Percentiles rank a stretch among this genome's conserved stretches.
phyloP scores from a whole-genome alignment of 2,888 invertebrate genomes.

The Timandra comae region DNA sequence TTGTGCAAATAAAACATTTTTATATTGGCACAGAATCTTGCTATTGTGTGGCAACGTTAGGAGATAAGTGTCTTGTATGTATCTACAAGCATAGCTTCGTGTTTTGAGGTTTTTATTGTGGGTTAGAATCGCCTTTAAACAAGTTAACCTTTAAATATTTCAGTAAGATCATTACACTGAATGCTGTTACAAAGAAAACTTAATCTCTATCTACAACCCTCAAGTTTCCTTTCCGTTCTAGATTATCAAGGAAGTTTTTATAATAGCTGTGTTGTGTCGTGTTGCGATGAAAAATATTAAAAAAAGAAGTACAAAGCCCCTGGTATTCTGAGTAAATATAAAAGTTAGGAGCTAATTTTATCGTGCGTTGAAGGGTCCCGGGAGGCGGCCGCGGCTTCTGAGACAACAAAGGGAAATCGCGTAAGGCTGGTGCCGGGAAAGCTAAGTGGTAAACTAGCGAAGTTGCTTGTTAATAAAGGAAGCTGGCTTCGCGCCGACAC shows the following conservation, averaged over 20 bases:
- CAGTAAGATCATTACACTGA: too few species aligned
- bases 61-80: slow-evolving; percentile 23
- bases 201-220: slow-evolving; percentile 10
- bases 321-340: slow-evolving; percentile 27
- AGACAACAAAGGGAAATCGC: slow-evolving; percentile 39
- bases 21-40: slow-evolving; percentile 44
- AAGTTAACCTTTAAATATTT: too few species aligned
- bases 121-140: not conserved
- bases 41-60: slow-evolving; percentile 44
- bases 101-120: not conserved
- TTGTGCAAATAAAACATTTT: slow-evolving; percentile 44
- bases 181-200: not conserved
- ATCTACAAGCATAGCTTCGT: slow-evolving; percentile 1
- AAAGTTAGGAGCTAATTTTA: slow-evolving; percentile 34
- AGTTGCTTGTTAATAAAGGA: slow-evolving; percentile 37
- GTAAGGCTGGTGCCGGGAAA: slow-evolving; percentile 24
- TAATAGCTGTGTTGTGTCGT: slow-evolving; percentile 5
- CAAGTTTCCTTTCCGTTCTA: slow-evolving; percentile 4
- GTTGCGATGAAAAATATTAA: slow-evolving; percentile 22
- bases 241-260: slow-evolving; percentile 9
- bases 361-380: slow-evolving; percentile 27
- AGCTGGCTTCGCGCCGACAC: slow-evolving; percentile 29
- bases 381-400: slow-evolving; percentile 29
- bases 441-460: slow-evolving; percentile 37
- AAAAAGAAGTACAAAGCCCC: slow-evolving; percentile 20